Base-by-base conservation (phyloP, 1,140 invertebrate genomes). In the Rhagoletis zephyria region DNA sequence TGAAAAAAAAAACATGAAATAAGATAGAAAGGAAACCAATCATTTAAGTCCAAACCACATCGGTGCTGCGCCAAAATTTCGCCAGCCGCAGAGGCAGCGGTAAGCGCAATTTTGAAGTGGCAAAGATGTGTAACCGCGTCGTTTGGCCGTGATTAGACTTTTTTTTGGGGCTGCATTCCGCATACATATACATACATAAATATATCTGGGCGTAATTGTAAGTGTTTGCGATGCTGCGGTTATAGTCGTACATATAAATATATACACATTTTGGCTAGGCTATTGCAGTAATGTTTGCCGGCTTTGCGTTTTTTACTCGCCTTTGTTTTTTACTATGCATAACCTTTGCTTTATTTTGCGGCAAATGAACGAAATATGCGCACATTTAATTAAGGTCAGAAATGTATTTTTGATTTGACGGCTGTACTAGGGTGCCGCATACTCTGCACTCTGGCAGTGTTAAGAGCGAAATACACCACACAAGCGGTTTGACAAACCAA, bases 331-430 rank as follows among this genome's bases (percentile, higher is more conserved):
- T 16, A 56, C 30, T 81, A 5, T 42, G 45, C 45, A n/a, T 45
- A 42, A 42, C 42, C 64, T 14, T 74, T 48, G 42, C 67, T 74
- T 74, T 48, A 74, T 81, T 81, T 81, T 81, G 85, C 30, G 40
- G 60, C 45, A 45, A 65, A 61, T 65, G 16, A 86, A n/a, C 59
- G 40, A 61, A 65, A 61, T 63, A 86, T 86, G 63, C 45, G 60
- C 85, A 65, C 59, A 59, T 63, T 86, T 86, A 86, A 86, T 86
- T 86, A 61, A 86, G 85, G 85, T 86, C 59, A 51, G 85, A 86
- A 86, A 63, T 86, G 74, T 86, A 40, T 64, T 86, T 86, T 65
- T 86, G 56, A 86, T 86, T 86, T 86, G 56, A 74, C n/a, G 74
- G 19, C 45, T 45, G 51, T n/a, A n/a, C n/a, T n/a, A n/a, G 51